Conservation (phyloP, 2,113 vertebrate species). For the Carettochelys insculpta region DNA sequence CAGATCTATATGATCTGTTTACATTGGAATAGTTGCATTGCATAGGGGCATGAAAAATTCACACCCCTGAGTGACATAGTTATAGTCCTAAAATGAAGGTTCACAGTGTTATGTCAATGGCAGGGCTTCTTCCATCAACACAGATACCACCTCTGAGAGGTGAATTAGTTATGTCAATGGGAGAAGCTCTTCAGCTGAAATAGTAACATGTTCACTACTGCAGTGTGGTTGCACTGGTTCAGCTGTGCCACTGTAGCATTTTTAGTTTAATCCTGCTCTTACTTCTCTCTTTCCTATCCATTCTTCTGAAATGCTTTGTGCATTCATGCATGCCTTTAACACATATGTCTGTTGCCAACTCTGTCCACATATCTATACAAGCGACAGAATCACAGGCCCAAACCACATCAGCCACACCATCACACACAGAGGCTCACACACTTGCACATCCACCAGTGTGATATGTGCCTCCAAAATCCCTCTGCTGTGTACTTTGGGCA, state of each 20-base stretch:
- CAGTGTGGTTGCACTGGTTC: background rate
- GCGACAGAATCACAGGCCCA: no score
- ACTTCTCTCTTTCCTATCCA: rapidly evolving
- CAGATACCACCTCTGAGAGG: background rate
- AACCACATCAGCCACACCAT: no score
- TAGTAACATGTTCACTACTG: background rate
- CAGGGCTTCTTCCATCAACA: background rate
- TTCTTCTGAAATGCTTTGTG: background rate
- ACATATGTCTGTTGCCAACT: no score
- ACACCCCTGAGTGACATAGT: background rate
- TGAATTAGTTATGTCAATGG: background rate
- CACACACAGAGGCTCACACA: no score
- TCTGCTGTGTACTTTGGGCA: no score
- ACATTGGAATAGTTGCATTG: background rate
- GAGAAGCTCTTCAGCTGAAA: background rate
- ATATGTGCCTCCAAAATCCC: no score
- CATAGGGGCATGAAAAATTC: background rate
- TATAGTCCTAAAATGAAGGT: background rate
- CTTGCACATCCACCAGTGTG: no score
- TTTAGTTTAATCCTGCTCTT: background rate
- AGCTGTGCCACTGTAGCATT: background rate
- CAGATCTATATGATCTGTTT: background rate
- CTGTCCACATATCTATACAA: no score
- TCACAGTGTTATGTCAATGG: background rate
- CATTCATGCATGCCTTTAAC: background rate